Conservation (phyloP, 2,113 vertebrate genomes). For the Chaetops frenatus region DNA sequence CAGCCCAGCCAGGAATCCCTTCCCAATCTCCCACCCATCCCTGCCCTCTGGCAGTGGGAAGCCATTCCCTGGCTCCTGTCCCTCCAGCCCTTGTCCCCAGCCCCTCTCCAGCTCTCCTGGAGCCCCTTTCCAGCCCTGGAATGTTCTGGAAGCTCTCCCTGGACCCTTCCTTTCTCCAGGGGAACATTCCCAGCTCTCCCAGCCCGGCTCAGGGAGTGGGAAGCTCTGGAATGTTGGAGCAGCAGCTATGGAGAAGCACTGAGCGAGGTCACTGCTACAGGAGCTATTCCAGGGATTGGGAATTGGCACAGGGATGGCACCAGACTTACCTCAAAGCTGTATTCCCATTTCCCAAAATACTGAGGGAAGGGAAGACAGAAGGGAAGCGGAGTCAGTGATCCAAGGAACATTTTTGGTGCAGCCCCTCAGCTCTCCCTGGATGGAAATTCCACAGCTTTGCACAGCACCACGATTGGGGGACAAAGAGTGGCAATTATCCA, state of each 20-base stretch:
- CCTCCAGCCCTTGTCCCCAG: background rate
- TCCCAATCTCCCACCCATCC: fast-evolving
- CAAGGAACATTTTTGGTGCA: background rate
- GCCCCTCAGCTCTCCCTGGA: background rate
- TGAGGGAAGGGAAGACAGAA: conserved; percentile 50
- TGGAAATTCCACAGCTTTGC: background rate
- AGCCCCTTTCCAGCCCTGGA: background rate
- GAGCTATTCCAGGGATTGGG: background rate
- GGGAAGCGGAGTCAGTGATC: background rate
- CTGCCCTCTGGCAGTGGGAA: background rate
- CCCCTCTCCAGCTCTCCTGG: background rate
- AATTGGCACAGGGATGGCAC: background rate
- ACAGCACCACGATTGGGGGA: fast-evolving
- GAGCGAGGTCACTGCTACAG: background rate
- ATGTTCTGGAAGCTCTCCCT: background rate
- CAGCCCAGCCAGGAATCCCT: background rate
- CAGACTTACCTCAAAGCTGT: conserved; percentile 92
- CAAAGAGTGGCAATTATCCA: fast-evolving
- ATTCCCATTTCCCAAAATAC: conserved; percentile 94
- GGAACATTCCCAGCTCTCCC: background rate
- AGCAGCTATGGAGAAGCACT: background rate
- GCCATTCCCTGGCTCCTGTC: background rate
- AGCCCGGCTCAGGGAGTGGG: background rate
- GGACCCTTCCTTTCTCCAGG: background rate
- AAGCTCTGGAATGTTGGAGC: background rate